Conservation (phyloP, 1,140 invertebrate species). For the Aphis gossypii region DNA sequence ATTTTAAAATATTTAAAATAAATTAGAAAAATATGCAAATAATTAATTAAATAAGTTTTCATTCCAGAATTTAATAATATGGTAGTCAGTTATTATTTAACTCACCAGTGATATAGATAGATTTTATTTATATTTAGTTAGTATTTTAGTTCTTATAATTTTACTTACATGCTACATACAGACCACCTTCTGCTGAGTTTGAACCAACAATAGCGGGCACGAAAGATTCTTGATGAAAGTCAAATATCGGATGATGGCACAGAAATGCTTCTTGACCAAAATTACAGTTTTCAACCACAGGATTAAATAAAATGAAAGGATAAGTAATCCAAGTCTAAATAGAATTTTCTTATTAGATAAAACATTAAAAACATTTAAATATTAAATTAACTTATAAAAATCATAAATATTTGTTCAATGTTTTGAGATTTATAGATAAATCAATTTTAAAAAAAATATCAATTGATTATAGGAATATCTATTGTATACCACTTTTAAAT, state of each 20-base stretch:
- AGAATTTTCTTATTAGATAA: neutral
- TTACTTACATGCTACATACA: conserved; percentile 6
- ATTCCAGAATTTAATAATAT: neutral
- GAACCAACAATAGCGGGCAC: conserved; percentile 52
- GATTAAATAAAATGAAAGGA: neutral
- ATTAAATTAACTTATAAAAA: neutral
- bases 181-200: conserved; percentile 36
- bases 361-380: neutral
- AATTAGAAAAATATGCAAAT: neutral
- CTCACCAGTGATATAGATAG: neutral
- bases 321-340: neutral
- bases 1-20: neutral
- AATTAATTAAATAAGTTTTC: neutral
- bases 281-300: conserved; percentile 25
- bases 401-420: neutral
- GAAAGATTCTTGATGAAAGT: conserved; percentile 45
- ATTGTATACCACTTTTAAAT: neutral
- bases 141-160: too few relatives aligned
- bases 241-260: conserved; percentile 25
- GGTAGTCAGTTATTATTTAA: neutral
- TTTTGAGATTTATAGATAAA: neutral
- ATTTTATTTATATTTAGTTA: too few relatives aligned
- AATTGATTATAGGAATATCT: too few relatives aligned
- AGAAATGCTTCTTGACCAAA: conserved; percentile 13
- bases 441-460: too few relatives aligned